Percentiles rank a stretch among this genome's conserved stretches.
phyloP scores from a whole-genome alignment of 2,888 invertebrate genomes.

The Anticlea derivata region DNA sequence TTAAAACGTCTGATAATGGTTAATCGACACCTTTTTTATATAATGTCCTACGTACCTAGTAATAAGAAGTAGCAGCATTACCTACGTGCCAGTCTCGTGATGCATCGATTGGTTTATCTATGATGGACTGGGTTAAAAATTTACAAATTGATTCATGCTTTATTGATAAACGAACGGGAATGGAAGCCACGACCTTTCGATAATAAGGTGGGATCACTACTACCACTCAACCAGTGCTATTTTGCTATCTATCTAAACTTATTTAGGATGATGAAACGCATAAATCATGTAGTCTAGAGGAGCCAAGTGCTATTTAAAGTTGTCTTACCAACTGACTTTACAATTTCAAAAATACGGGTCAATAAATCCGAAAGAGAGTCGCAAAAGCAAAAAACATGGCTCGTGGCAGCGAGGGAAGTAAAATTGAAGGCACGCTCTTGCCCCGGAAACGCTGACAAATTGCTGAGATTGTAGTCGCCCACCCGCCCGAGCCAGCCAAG shows the following conservation, averaged over 20 bases:
- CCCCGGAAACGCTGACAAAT: conserved; percentile 63
- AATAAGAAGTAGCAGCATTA: background rate
- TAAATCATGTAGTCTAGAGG: no score
- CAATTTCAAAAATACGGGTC: background rate
- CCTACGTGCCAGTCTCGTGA: conserved; percentile 1
- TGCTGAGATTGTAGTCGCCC: conserved; percentile 50
- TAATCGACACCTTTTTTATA: background rate
- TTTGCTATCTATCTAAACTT: no score
- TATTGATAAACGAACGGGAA: no score
- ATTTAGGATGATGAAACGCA: no score
- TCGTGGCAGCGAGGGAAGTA: conserved; percentile 36
- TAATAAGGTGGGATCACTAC: no score
- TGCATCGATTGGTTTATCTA: background rate
- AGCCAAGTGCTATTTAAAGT: no score
- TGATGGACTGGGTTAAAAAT: background rate
- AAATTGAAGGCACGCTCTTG: conserved; percentile 40
- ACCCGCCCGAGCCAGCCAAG: conserved; percentile 18
- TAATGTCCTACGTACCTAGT: background rate
- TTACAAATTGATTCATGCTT: no score
- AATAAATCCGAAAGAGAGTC: background rate
- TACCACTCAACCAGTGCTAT: no score
- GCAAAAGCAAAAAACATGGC: conserved; percentile 43
- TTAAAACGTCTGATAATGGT: conserved; percentile 1
- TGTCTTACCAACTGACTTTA: no score
- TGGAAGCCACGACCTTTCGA: no score